Base-by-base conservation (phyloP, 2,113 vertebrate species). In the Thamnaconus septentrionalis region DNA sequence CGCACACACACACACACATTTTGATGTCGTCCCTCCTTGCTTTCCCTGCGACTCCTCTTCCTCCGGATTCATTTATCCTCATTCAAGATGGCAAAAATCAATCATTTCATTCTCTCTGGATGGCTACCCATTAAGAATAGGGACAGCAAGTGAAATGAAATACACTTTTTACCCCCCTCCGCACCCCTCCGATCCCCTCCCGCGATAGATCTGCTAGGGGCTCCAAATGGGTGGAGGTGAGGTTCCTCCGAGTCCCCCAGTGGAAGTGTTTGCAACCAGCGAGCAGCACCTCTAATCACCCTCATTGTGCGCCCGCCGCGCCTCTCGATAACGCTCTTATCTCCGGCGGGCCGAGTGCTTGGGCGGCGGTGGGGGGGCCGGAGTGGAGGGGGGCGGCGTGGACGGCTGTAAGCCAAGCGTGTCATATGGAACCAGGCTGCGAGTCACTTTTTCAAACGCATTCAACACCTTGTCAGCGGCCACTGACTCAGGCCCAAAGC, bases 21-120 rank as follows among this genome's bases (percentile, higher is more conserved):
- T 31, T 31, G 9, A 50, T 12, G 4, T 52, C 12, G 50, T 5
- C 40, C 48, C 51, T 50, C 50, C 68, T 64, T 64, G 63, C 65
- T 74, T 58, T 68, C 66, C 65, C 64, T 62, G 42, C 18, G 18
- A 31, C 79, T 72, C 53, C 75, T 79, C 82, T 59, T 81, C 78
- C 73, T 75, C 70, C 83, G 67, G 82, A 89, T 87, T 87, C 84
- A 87, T 88, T 88, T 80, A 80, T 85, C 82, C 87, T 90, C 85
- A 90, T 85, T 90, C 84, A 88, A 83, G 88, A 84, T 81, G 82
- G 88, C 81, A 80, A 90, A 90, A 92, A 92, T 92, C 90, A 92
- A 91, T 93, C 87, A 85, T 87, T 89, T 83, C 85, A 91, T 89
- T 91, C 87, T 90, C 87, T 90, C 87, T 86, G 88, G 86, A 88